phyloP scores from a whole-genome alignment of 2,797 vertebrate genomes.

The Channallabes apus region DNA sequence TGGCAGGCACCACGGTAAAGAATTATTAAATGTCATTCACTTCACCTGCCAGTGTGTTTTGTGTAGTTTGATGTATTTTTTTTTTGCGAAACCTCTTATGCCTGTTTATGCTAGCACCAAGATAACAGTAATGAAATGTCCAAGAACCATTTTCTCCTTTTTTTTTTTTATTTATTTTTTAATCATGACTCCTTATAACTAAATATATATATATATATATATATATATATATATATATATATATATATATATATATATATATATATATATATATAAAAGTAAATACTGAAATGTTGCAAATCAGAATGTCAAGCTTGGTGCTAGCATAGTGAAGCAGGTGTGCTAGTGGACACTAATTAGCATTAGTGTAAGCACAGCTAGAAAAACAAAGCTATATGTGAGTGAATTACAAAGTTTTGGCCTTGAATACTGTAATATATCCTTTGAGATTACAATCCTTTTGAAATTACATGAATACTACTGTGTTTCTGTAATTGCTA shows the following conservation, averaged over 20 bases:
- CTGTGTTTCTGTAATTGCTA: background rate
- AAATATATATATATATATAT: too few species aligned
- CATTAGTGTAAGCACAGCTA: background rate
- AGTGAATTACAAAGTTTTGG: background rate
- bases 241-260: too few species aligned
- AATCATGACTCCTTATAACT: background rate
- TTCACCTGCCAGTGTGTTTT: too few species aligned
- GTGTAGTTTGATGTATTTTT: too few species aligned
- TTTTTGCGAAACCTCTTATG: background rate
- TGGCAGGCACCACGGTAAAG: too few species aligned
- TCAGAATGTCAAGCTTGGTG: background rate
- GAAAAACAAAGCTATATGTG: background rate
- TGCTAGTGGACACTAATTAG: background rate
- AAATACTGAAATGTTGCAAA: background rate
- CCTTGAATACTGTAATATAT: background rate
- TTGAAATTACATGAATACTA: background rate
- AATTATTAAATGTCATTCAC: too few species aligned
- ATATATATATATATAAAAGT: too few species aligned
- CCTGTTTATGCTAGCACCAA: slow-evolving; percentile 9
- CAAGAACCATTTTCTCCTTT: background rate
- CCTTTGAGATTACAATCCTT: background rate
- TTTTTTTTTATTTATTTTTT: too few species aligned
- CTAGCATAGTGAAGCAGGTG: background rate
- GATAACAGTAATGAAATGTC: background rate
- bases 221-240: too few species aligned